Percentiles rank a stretch among this genome's conserved stretches.
phyloP scores from a whole-genome alignment of 2,113 vertebrate genomes.

The Urocitellus parryii region DNA sequence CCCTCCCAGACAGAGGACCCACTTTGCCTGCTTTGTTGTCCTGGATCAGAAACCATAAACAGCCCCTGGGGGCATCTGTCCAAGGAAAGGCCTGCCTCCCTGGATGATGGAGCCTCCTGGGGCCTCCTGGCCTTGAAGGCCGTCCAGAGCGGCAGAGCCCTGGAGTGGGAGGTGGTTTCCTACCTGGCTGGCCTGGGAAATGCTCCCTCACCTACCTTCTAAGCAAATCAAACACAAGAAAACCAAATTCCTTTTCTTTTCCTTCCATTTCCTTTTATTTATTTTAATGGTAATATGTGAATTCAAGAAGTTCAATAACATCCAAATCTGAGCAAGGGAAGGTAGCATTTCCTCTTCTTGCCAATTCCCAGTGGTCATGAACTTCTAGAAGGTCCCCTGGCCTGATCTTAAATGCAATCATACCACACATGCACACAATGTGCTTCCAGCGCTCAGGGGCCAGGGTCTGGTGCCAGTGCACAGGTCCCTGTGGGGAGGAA shows the following conservation, averaged over 20 bases:
- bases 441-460: fast-evolving
- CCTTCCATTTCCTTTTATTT: background rate
- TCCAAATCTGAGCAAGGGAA: background rate
- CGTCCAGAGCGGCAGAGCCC: background rate
- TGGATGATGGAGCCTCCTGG: background rate
- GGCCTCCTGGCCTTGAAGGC: background rate
- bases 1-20: background rate
- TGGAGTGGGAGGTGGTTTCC: background rate
- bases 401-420: no score
- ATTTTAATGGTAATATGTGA: background rate
- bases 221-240: background rate
- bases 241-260: background rate
- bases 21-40: background rate
- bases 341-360: no score
- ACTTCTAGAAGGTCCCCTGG: background rate
- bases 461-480: no score
- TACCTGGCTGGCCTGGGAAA: no score
- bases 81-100: background rate
- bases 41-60: background rate
- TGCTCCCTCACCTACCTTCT: background rate
- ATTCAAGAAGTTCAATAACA: background rate
- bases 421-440: fast-evolving
- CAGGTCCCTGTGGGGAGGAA: no score
- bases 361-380: fast-evolving
- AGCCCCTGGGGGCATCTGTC: background rate